Conservation (phyloP, 2,113 vertebrate species). For the Brachypteracias leptosomus region DNA sequence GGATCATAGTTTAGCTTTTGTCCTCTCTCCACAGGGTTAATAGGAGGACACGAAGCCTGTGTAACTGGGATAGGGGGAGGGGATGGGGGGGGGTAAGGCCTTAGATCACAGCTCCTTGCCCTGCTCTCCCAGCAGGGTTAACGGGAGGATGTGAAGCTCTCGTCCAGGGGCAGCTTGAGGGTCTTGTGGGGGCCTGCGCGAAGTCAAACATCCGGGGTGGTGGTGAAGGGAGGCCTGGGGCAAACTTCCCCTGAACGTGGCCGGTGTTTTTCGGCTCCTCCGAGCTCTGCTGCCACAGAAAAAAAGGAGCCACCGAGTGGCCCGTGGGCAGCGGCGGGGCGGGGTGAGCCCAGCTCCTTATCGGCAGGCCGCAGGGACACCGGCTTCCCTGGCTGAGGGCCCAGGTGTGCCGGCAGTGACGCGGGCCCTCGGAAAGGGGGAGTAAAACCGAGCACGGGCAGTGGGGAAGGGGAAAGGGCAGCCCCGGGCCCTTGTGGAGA, state of each 20-base stretch:
- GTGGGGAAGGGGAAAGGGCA: not conserved
- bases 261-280: too few relatives aligned
- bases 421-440: not conserved
- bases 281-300: too few relatives aligned
- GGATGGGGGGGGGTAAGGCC: not conserved
- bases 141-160: not conserved
- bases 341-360: not conserved
- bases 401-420: not conserved
- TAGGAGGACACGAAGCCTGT: slow-evolving; percentile 20
- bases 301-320: too few relatives aligned
- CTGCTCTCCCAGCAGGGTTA: not conserved
- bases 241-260: too few relatives aligned
- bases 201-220: not conserved
- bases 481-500: not conserved
- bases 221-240: accelerated
- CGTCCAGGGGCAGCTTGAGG: not conserved
- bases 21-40: slow-evolving; percentile 60
- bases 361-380: not conserved
- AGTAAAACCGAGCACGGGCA: not conserved
- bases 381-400: not conserved
- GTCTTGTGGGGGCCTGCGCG: not conserved
- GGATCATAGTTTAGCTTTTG: slow-evolving; percentile 55
- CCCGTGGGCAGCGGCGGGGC: not conserved
- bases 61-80: not conserved
- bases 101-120: not conserved